Conservation (phyloP, 2,888 invertebrate genomes). For the Harpalus rufipes region DNA sequence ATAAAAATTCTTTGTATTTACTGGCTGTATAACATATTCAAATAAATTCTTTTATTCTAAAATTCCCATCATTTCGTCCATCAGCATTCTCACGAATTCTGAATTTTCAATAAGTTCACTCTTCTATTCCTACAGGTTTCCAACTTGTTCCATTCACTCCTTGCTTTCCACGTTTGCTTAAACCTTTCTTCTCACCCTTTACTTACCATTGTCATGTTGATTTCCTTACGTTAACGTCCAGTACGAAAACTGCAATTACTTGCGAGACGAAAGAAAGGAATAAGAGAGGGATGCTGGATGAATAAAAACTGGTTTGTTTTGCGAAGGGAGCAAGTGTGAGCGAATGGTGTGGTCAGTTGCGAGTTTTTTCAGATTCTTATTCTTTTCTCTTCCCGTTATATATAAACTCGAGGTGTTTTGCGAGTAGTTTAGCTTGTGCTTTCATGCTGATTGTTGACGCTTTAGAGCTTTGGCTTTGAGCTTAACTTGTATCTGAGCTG, state of each 20-base stretch:
- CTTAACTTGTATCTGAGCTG: too few species aligned
- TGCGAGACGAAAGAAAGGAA: constrained; percentile 12
- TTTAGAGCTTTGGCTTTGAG: not conserved
- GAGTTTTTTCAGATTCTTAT: constrained; percentile 1
- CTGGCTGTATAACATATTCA: too few species aligned
- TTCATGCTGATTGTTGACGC: not conserved
- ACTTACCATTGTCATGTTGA: constrained; percentile 32
- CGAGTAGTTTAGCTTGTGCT: constrained; percentile 25
- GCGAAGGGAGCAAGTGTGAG: constrained; percentile 50
- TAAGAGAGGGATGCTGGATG: constrained; percentile 23
- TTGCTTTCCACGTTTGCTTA: not conserved
- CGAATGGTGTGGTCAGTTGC: constrained; percentile 28
- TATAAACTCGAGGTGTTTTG: constrained; percentile 15
- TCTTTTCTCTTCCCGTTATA: constrained; percentile 29
- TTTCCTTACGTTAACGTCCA: constrained; percentile 25
- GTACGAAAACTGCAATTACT: constrained; percentile 43
- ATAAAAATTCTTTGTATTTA: too few species aligned
- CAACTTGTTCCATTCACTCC: constrained; percentile 23
- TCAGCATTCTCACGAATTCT: not conserved
- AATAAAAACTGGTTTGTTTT: constrained; percentile 31
- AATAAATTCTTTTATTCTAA: too few species aligned
- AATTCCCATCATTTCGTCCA: not conserved
- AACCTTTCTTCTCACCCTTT: constrained; percentile 7
- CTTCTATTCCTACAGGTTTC: constrained; percentile 1
- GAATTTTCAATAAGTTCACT: not conserved